A percentile compares a stretch with the other conserved stretches of the same genome.
Conservation (phyloP, 2,113 vertebrate genomes). For the Phasianus colchicus region DNA sequence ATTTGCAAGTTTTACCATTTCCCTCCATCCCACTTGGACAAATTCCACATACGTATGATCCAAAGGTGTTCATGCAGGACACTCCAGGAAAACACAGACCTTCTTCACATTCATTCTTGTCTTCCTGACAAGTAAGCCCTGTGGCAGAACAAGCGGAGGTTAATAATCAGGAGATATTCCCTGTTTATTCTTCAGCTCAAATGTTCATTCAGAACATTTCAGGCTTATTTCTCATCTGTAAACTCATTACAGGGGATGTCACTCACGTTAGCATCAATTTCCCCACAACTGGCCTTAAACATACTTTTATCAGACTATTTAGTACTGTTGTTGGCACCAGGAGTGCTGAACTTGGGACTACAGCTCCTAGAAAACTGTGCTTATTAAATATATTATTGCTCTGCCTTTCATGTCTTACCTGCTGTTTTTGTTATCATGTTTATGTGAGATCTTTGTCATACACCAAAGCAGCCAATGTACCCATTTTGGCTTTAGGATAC, state of each 20-base stretch:
- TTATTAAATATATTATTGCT: background rate
- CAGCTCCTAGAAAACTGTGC: background rate
- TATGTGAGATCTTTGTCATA: background rate
- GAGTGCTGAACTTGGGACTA: conserved; percentile 11
- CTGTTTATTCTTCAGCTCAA: conserved; percentile 27
- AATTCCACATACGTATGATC: conserved; percentile 79
- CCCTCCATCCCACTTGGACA: conserved; percentile 77
- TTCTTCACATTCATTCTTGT: conserved; percentile 81
- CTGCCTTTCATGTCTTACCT: background rate
- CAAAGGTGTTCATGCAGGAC: conserved; percentile 77
- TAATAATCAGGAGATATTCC: conserved; percentile 38
- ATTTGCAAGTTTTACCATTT: conserved; percentile 73
- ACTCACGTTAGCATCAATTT: conserved; percentile 17
- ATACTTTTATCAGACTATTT: conserved; percentile 41
- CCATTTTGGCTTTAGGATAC: background rate
- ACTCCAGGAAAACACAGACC: conserved; percentile 78
- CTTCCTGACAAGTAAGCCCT: conserved; percentile 79
- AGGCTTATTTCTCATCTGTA: conserved; percentile 31
- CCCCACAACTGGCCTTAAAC: conserved; percentile 32
- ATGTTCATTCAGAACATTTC: background rate
- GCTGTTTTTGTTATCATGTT: background rate
- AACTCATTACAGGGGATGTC: conserved; percentile 18
- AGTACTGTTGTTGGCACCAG: conserved; percentile 25
- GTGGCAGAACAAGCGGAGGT: conserved; percentile 35
- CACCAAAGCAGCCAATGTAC: background rate